Conservation (phyloP, 1,140 invertebrate genomes). For the Reticulitermes speratus region DNA sequence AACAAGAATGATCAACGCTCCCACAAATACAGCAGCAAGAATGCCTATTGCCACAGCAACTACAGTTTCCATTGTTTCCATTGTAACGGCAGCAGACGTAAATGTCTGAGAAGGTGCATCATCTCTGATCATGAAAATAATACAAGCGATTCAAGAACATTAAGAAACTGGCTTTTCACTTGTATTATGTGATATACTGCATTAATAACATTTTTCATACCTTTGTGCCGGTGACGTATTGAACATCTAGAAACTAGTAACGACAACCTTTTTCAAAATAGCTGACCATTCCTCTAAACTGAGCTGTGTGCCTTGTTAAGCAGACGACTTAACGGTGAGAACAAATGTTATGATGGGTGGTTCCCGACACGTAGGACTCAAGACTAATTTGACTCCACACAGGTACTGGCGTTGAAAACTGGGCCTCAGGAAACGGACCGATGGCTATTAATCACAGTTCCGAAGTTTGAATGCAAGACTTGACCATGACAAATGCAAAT, state of each 20-base stretch:
- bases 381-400: neutral
- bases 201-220: neutral
- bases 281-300: neutral
- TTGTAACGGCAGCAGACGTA: conserved; percentile 10
- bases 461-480: neutral
- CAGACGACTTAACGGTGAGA: neutral
- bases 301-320: neutral
- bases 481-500: conserved; percentile 1
- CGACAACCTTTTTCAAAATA: neutral
- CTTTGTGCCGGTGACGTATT: neutral
- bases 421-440: neutral
- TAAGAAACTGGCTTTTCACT: neutral
- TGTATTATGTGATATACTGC: neutral
- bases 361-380: neutral
- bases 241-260: neutral
- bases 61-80: conserved; percentile 59
- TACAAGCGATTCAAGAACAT: neutral
- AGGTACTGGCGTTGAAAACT: neutral
- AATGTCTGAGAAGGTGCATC: neutral
- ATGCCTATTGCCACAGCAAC: conserved; percentile 65
- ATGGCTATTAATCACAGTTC: neutral
- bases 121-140: neutral
- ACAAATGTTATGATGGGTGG: neutral
- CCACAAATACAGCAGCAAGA: conserved; percentile 64
- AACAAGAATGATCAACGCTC: conserved; percentile 63